phyloP scores from a whole-genome alignment of 2,888 invertebrate genomes.

The Zaprionus bogoriensis region DNA sequence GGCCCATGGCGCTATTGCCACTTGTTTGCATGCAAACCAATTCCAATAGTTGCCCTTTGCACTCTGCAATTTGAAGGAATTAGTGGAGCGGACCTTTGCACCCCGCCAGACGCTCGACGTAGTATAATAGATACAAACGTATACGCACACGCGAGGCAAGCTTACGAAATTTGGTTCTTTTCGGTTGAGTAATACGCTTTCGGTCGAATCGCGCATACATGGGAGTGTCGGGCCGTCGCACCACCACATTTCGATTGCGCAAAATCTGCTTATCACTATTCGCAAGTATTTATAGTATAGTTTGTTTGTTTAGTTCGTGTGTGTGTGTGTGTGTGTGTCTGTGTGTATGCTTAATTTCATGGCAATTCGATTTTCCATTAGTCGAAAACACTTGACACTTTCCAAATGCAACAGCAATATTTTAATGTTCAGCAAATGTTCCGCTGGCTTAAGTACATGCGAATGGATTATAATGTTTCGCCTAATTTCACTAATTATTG shows the following conservation, averaged over 20 bases:
- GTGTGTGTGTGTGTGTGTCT: neutral
- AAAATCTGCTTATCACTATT: slow-evolving; percentile 56
- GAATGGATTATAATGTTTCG: slow-evolving; percentile 6
- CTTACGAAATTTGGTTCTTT: slow-evolving; percentile 39
- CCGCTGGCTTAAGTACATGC: slow-evolving; percentile 22
- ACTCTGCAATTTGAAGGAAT: slow-evolving; percentile 48
- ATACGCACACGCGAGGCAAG: slow-evolving; percentile 3
- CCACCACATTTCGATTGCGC: slow-evolving; percentile 40
- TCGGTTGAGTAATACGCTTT: slow-evolving; percentile 33
- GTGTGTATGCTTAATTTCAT: slow-evolving; percentile 8
- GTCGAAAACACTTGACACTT: slow-evolving; percentile 6
- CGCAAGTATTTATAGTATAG: slow-evolving; percentile 4
- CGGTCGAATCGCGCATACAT: slow-evolving; percentile 11
- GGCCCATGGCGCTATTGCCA: neutral
- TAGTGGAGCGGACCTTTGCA: slow-evolving; percentile 47
- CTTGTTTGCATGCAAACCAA: slow-evolving; percentile 22
- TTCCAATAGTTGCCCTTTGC: slow-evolving; percentile 31
- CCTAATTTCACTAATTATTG: slow-evolving; percentile 19
- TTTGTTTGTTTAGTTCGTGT: neutral
- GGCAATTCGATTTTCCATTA: slow-evolving; percentile 15
- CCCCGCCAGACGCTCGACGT: slow-evolving; percentile 15
- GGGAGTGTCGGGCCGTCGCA: too few species aligned
- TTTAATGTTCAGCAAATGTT: slow-evolving; percentile 34
- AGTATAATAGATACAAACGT: slow-evolving; percentile 1
- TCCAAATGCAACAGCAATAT: slow-evolving; percentile 13